Percentiles rank a stretch among this genome's conserved stretches.
Conservation (phyloP, 2,113 vertebrate species). For the Chloropsis cyanopogon region DNA sequence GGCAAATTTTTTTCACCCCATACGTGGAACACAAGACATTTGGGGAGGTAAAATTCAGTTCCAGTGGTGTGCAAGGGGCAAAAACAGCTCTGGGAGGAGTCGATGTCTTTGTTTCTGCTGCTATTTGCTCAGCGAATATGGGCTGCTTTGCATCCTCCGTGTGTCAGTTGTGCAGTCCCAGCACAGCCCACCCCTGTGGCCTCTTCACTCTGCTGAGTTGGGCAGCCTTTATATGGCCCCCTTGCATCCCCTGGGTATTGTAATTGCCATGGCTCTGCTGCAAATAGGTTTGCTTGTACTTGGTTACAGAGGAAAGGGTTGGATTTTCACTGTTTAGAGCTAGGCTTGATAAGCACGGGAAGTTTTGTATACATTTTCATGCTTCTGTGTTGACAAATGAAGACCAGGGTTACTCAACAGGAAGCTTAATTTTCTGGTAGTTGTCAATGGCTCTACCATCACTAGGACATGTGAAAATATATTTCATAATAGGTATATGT, state of each 20-base stretch:
- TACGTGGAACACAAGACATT: neutral
- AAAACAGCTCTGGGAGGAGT: neutral
- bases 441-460: neutral
- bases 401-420: neutral
- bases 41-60: neutral
- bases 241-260: neutral
- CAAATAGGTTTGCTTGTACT: neutral
- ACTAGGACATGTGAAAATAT: neutral
- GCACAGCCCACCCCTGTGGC: neutral
- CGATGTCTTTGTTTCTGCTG: neutral
- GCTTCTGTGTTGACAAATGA: slow-evolving; percentile 5
- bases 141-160: neutral
- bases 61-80: neutral
- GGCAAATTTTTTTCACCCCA: fast-evolving
- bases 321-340: neutral
- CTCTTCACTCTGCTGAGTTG: neutral
- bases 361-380: neutral
- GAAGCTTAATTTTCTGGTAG: slow-evolving; percentile 11
- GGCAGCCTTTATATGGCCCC: neutral
- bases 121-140: fast-evolving
- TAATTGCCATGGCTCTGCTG: neutral
- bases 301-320: neutral
- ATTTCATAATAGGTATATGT: neutral
- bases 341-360: neutral
- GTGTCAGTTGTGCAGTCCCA: neutral